phyloP scores from a whole-genome alignment of 1,140 invertebrate genomes.

The Drosophila navojoa region DNA sequence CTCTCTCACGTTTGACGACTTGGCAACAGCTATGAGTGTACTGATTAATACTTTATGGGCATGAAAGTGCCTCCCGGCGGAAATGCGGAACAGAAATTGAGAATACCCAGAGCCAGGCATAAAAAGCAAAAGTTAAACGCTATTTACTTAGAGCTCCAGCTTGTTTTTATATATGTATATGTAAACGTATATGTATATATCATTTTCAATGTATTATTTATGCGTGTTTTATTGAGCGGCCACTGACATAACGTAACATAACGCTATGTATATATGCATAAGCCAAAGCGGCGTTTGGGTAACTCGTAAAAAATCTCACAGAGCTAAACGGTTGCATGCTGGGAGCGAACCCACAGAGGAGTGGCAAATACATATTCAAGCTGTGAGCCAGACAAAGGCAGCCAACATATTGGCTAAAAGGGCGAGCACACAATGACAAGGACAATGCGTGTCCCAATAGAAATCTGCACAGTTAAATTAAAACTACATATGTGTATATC shows the following conservation, averaged over 20 bases:
- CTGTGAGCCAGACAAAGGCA: not conserved
- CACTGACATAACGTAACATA: conserved; percentile 12
- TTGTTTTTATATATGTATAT: not conserved
- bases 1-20: not conserved
- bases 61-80: conserved; percentile 1
- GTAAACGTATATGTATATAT: conserved; percentile 14
- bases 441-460: conserved; percentile 33
- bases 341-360: not conserved
- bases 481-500: conserved; percentile 55
- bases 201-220: conserved; percentile 71
- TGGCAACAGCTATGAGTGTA: not conserved
- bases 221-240: conserved; percentile 62
- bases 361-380: not conserved
- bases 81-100: not conserved
- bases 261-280: conserved; percentile 42
- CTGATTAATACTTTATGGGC: conserved; percentile 10
- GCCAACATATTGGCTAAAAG: not conserved
- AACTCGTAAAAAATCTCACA: conserved; percentile 59
- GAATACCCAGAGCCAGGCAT: conserved; percentile 5
- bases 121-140: conserved; percentile 49
- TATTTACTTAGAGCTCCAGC: conserved; percentile 25
- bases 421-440: conserved; percentile 23
- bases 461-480: conserved; percentile 52
- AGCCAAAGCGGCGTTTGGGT: conserved; percentile 52
- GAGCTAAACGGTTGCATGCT: conserved; percentile 1